Conservation (phyloP, 1,140 invertebrate genomes). For the Holcopasites calliopsidis region DNA sequence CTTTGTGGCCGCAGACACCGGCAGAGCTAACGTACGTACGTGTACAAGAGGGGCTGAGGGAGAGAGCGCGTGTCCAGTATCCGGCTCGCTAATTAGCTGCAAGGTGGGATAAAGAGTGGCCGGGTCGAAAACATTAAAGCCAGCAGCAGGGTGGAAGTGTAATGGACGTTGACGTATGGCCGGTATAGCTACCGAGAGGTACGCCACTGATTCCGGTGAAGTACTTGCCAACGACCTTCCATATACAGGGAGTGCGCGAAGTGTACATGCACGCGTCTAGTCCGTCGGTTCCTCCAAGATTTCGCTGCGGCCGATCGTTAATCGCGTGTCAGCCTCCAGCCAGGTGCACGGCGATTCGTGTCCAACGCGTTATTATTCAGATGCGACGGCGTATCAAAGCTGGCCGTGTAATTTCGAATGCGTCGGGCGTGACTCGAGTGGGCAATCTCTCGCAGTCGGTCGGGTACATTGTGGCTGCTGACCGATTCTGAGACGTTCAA, state of each 20-base stretch:
- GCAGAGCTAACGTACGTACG: slow-evolving; percentile 4
- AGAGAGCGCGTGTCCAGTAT: slow-evolving; percentile 67
- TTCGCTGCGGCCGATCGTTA: not conserved
- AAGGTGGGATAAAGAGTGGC: slow-evolving; percentile 72
- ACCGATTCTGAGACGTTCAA: no score
- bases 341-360: not conserved
- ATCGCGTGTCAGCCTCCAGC: not conserved
- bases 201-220: slow-evolving; percentile 51
- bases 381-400: slow-evolving; percentile 11
- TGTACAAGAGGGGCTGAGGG: slow-evolving; percentile 25
- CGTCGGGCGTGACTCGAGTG: not conserved
- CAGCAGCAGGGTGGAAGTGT: slow-evolving; percentile 58
- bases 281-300: not conserved
- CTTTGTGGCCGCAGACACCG: slow-evolving; percentile 47
- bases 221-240: slow-evolving; percentile 57
- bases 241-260: slow-evolving; percentile 40
- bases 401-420: not conserved
- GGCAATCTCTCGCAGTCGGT: slow-evolving; percentile 5
- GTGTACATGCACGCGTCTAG: slow-evolving; percentile 10
- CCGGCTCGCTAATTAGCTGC: slow-evolving; percentile 72
- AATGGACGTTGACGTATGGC: slow-evolving; percentile 71
- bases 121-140: slow-evolving; percentile 71
- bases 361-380: slow-evolving; percentile 19
- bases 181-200: slow-evolving; percentile 59
- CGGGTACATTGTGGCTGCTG: no score